These are phyloP conservation scores for Melanchra persicariae DNA, from an alignment of 2,888 invertebrate species.

Conservation along the genomic window DNA sequence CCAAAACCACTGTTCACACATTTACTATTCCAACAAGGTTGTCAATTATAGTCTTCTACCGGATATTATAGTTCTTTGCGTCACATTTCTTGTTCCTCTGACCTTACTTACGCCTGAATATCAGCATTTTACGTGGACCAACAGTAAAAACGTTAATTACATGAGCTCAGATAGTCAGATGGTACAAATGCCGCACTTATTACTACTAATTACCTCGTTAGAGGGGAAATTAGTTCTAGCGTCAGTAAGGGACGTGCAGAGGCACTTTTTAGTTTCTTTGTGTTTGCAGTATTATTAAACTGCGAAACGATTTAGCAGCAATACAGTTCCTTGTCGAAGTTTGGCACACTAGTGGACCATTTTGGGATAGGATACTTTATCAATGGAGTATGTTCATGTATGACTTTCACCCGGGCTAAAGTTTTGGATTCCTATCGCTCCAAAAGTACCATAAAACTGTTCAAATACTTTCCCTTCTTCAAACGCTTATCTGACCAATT, in stretches of 20 bases:
- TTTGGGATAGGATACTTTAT: too few relatives aligned
- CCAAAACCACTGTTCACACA: too few relatives aligned
- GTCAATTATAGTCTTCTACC: background rate
- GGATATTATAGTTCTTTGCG: background rate
- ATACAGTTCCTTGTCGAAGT: background rate
- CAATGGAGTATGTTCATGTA: too few relatives aligned
- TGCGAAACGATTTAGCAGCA: background rate
- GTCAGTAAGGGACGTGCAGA: slow-evolving; percentile 8
- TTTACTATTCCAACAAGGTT: background rate
- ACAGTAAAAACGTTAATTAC: slow-evolving; percentile 38
- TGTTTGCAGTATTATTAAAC: background rate
- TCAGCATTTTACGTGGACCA: background rate
- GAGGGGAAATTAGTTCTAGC: slow-evolving; percentile 22
- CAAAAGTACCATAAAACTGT: slow-evolving; percentile 24
- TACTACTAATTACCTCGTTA: slow-evolving; percentile 30
- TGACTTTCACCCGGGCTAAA: too few relatives aligned
- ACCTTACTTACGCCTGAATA: slow-evolving; percentile 1
- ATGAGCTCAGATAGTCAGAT: slow-evolving; percentile 8
- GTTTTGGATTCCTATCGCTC: background rate
- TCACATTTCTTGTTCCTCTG: background rate
- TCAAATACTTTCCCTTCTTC: slow-evolving; percentile 50
- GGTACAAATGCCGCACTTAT: slow-evolving; percentile 17
- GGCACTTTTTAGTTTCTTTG: background rate
- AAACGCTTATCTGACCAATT: slow-evolving; percentile 52
- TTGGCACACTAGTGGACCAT: too few relatives aligned